Evolutionary conservation across 2,888 invertebrate genomes (phyloP).

Genomic region (Myopa tessellatipennis): DNA sequence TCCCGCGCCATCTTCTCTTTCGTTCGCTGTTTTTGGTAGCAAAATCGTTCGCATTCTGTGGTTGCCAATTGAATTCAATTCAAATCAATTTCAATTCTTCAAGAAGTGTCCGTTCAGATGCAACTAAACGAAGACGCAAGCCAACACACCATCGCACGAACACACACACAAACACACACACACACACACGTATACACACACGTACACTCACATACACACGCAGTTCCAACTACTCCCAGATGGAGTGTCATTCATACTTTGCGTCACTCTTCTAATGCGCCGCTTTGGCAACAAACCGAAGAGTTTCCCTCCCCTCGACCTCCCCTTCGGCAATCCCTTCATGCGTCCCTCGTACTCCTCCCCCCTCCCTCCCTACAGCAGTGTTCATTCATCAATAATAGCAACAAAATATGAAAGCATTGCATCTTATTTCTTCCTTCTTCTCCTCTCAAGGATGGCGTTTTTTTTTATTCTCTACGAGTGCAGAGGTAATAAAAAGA

Average conservation of each 20-base stretch:
- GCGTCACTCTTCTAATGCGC: no score
- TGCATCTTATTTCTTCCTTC: no score
- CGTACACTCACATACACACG: not conserved
- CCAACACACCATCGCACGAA: not conserved
- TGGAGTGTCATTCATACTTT: no score
- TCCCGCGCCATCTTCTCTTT: not conserved
- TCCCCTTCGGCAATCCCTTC: no score
- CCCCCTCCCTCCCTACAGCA: no score
- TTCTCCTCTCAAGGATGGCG: no score
- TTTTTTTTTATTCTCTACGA: no score
- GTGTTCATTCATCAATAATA: no score
- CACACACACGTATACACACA: not conserved
- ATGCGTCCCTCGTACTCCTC: no score
- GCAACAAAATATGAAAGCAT: no score
- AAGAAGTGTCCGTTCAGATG: not conserved
- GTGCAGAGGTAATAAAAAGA: no score
- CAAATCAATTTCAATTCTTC: slow-evolving; percentile 30
- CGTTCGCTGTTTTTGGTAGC: not conserved
- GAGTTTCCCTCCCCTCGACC: not conserved
- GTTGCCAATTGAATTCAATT: slow-evolving; percentile 25
- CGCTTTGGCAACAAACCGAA: slow-evolving; percentile 37
- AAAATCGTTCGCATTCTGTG: slow-evolving; percentile 6
- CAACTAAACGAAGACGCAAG: no score
- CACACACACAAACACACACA: not conserved
- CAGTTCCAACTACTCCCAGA: not conserved